Evolutionary conservation across 2,797 vertebrate species (phyloP), one percentile per base, ranked within the genome.

Genomic region (Eospalax fontanierii): DNA sequence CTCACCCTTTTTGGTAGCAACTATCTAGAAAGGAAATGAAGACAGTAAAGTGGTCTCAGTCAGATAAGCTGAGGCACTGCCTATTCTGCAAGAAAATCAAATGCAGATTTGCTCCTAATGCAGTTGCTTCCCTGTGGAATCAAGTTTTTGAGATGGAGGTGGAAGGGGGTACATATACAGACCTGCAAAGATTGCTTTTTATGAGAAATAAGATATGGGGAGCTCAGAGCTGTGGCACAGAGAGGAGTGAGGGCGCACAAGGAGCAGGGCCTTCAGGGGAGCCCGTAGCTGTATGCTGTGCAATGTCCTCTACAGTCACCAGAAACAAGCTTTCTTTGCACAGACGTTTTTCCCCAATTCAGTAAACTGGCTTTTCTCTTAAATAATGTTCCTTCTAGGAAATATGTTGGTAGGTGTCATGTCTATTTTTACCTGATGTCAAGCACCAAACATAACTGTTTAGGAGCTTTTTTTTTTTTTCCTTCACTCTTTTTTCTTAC

Each of bases 251-350:
- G 35, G n/a, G 5, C n/a, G 65, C 19, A 24, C 3, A 0, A 28
- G 33, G 50, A 80, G 0, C 81, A 71, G 79, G 12, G 61, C 66
- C 0, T 91, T 95, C 87, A 91, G 96, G 96, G 94, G 71, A 95
- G 71, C 94, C 91, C 90, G 96, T 96, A 97, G 95, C 95, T 96
- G 97, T 95, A 11, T 50, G 46, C 46, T 50, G 46, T 11, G 46
- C 46, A 50, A 6, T 50, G 46, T 50, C n/a, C n/a, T n/a, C 46
- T 50, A 50, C 46, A 50, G 46, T 11, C 11, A 11, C 46, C 46
- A 43, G 74, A 89, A 66, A 85, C 66, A 88, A 54, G 61, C 68
- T 68, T 30, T 75, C 65, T 91, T 54, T 61, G 11, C n/a, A 43
- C 0, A 79, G 6, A 1, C 33, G 50, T 33, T 50, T 76, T 88